Percentiles rank a stretch among this genome's conserved stretches.
These are phyloP conservation scores for Paramisgurnus dabryanus DNA, from an alignment of 2,113 vertebrate genomes.

Conservation along the genomic window DNA sequence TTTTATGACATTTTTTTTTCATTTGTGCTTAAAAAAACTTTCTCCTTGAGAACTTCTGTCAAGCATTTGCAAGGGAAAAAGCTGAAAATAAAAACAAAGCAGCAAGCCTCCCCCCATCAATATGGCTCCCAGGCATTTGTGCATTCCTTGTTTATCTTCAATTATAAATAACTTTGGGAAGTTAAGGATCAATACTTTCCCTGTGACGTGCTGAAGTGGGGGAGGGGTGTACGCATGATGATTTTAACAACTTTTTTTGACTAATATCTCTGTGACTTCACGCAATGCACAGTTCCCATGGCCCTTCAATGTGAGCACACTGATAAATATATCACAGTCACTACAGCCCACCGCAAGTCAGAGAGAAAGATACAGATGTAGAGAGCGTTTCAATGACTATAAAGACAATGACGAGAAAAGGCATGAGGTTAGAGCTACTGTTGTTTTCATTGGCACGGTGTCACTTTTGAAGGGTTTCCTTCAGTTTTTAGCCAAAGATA, in stretches of 20 bases:
- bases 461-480: constrained; percentile 71
- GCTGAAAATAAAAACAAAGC: constrained; percentile 54
- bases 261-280: constrained; percentile 66
- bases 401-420: constrained; percentile 40
- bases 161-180: constrained; percentile 81
- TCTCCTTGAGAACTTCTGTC: constrained; percentile 58
- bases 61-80: constrained; percentile 55
- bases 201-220: constrained; percentile 57
- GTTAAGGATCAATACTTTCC: constrained; percentile 76
- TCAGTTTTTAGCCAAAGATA: constrained; percentile 75
- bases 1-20: constrained; percentile 46
- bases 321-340: constrained; percentile 49
- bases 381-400: constrained; percentile 32
- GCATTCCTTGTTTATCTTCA: constrained; percentile 75
- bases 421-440: constrained; percentile 62
- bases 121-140: constrained; percentile 70
- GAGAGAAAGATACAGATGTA: constrained; percentile 21
- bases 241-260: constrained; percentile 69
- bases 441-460: constrained; percentile 70
- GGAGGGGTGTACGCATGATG: constrained; percentile 64
- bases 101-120: constrained; percentile 56
- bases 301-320: constrained; percentile 58
- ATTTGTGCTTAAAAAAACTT: constrained; percentile 43
- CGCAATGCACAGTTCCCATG: constrained; percentile 71
- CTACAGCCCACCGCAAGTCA: background rate